Evolutionary conservation across 2,888 invertebrate species (phyloP).

Genomic region (Phymatocera aterrima): DNA sequence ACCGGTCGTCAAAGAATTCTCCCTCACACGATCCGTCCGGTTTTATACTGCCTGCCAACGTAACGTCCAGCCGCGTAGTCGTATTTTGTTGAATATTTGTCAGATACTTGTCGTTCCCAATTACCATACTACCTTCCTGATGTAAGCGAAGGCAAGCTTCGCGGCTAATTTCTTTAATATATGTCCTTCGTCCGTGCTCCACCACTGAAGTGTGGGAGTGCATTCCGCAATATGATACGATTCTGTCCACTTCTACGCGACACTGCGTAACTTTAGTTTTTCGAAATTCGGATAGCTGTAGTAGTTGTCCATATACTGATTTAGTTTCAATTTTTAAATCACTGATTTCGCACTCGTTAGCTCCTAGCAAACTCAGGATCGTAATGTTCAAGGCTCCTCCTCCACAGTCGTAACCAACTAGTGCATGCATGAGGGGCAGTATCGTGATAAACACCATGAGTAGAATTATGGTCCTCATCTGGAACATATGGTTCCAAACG

Average conservation of each 20-base stretch:
- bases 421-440: neutral
- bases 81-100: neutral
- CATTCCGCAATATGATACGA: constrained; percentile 49
- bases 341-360: constrained; percentile 6
- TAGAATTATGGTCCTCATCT: neutral
- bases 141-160: constrained; percentile 42
- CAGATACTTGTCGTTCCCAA: neutral
- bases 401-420: constrained; percentile 44
- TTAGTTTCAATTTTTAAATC: neutral
- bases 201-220: constrained; percentile 47
- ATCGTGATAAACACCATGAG: neutral
- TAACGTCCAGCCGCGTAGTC: too few species aligned
- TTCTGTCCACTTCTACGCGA: constrained; percentile 40
- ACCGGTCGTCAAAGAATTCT: too few species aligned
- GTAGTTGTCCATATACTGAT: constrained; percentile 12
- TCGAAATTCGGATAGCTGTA: too few species aligned
- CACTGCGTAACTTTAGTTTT: too few species aligned
- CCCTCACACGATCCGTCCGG: too few species aligned
- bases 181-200: neutral
- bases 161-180: neutral
- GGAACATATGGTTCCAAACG: neutral
- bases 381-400: constrained; percentile 42
- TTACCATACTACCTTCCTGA: neutral
- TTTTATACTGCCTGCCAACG: too few species aligned
- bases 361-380: constrained; percentile 32